Conservation (phyloP, 2,797 vertebrate genomes). For the Sternotherus odoratus region DNA sequence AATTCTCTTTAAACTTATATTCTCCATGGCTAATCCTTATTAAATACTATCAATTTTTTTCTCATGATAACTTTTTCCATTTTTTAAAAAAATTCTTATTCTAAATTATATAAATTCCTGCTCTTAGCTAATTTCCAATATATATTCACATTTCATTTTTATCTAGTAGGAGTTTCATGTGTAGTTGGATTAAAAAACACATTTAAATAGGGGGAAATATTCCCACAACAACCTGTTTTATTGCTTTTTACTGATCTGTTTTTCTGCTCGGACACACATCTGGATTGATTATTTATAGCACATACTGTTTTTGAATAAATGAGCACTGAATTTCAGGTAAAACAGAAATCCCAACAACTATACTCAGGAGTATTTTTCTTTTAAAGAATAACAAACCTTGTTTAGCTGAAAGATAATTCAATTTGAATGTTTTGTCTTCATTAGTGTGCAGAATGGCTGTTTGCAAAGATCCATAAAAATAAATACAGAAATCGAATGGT, state of each 20-base stretch:
- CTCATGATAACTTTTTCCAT: not conserved
- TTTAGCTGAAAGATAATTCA: not conserved
- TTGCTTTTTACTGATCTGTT: not conserved
- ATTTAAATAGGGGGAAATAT: slow-evolving; percentile 2
- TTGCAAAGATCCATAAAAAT: not conserved
- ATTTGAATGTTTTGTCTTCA: not conserved
- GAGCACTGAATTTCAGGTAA: slow-evolving; percentile 31
- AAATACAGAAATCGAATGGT: not conserved
- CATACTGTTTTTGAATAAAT: slow-evolving; percentile 44
- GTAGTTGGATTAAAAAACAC: not conserved
- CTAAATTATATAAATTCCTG: not conserved
- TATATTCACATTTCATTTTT: not conserved
- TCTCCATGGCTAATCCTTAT: not conserved
- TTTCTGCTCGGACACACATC: slow-evolving; percentile 12
- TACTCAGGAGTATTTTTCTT: not conserved
- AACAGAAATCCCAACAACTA: not conserved
- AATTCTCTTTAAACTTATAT: not conserved
- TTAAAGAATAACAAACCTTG: not conserved
- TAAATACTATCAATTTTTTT: not conserved
- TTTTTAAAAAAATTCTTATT: not conserved
- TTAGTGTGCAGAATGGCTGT: not conserved
- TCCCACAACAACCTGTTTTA: not conserved
- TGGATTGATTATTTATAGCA: slow-evolving; percentile 43
- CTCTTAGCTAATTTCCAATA: not conserved
- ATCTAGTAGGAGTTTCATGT: not conserved